Evolutionary conservation across 2,113 vertebrate species (phyloP), one percentile per base, ranked within the genome.

Genomic region (Hystrix brachyura): DNA sequence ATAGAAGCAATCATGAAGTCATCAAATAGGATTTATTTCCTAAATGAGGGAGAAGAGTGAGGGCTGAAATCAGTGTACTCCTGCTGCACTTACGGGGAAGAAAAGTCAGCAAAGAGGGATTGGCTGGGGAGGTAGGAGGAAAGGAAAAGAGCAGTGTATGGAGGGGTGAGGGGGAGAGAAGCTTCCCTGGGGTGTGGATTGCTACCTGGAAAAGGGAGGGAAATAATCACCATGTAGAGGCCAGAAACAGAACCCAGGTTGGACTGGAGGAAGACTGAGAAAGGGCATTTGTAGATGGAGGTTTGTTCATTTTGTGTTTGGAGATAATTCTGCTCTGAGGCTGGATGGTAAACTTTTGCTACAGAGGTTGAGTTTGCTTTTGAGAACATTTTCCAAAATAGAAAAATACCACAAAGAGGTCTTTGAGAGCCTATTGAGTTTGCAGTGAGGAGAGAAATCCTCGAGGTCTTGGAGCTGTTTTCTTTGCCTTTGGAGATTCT

Each of bases 401-500:
- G 72, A 43, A 85, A 94, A 82, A 60, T 43, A 67, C 25, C 69
- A 34, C 55, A 55, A 46, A 83, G 57, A 94, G 29, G 32, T 60
- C 71, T 88, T 71, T 19, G 82, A 94, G 94, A 79, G 71, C 92
- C 95, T 46, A 0, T n/a, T 46, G 90, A 91, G 60, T 89, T 87
- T 60, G 18, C 8, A 72, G 86, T 32, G 11, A 53, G 62, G 64
- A 90, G 88, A 92, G 65, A n/a, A 59, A 27, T 87, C 34, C 2
- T 7, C 0, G 38, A 53, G 62, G 64, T 38, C 84, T 82, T 88
- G 55, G 88, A 86, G 57, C 38, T 1, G 3, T 65, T 79, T 51
- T 8, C 71, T 38, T 67, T 78, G 17, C 69, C 55, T 94, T 72
- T 84, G 46, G 60, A 95, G 29, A 57, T 46, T n/a, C 82, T 97